phyloP scores from a whole-genome alignment of 2,888 invertebrate species.

The Thereva nobilitata region DNA sequence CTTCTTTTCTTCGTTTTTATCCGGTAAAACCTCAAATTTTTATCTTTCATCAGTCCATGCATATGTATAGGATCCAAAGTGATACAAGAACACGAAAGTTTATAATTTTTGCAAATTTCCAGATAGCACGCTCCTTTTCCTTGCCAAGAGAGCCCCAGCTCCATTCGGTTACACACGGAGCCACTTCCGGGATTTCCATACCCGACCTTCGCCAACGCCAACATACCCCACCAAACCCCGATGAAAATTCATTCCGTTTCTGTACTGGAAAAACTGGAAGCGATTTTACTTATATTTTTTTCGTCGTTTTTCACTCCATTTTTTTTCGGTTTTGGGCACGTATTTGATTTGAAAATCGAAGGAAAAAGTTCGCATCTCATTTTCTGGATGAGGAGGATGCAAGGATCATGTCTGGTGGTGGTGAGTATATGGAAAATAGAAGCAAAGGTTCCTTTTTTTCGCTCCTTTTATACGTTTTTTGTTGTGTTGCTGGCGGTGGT shows the following conservation, averaged over 20 bases:
- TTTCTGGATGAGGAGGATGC: not conserved
- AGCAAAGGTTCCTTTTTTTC: too few relatives aligned
- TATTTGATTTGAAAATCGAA: slow-evolving; percentile 33
- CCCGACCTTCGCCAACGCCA: slow-evolving; percentile 11
- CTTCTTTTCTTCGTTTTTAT: not conserved
- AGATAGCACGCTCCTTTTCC: slow-evolving; percentile 23
- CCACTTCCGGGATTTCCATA: slow-evolving; percentile 28
- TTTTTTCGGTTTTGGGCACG: slow-evolving; percentile 28
- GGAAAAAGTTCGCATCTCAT: slow-evolving; percentile 26
- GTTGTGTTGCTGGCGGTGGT: too few relatives aligned
- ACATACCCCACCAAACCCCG: too few relatives aligned
- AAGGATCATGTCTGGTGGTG: too few relatives aligned
- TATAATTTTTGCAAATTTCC: slow-evolving; percentile 34
- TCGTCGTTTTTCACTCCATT: slow-evolving; percentile 9
- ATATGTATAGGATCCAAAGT: slow-evolving; percentile 23
- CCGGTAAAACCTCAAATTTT: slow-evolving; percentile 30
- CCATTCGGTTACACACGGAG: slow-evolving; percentile 33
- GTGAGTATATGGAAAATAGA: too few relatives aligned
- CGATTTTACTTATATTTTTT: slow-evolving; percentile 7
- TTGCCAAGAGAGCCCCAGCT: slow-evolving; percentile 25
- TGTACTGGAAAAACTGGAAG: too few relatives aligned
- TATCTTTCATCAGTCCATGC: slow-evolving; percentile 34
- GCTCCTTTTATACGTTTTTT: not conserved
- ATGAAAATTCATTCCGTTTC: too few relatives aligned
- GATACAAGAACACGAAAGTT: slow-evolving; percentile 3